phyloP scores from a whole-genome alignment of 2,113 vertebrate genomes.

The Bujurquina vittata region DNA sequence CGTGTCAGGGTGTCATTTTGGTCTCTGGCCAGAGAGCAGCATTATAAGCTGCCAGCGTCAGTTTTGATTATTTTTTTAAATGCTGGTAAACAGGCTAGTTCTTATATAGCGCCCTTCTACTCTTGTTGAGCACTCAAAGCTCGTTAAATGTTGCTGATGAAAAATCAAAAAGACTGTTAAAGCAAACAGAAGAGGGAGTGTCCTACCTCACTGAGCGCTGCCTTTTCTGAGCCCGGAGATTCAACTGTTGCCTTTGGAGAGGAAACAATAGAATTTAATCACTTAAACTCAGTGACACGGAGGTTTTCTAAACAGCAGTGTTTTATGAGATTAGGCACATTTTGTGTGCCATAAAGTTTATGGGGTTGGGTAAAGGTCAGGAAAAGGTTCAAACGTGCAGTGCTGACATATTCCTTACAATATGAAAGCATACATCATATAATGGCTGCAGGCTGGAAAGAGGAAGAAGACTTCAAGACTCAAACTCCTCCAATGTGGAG shows the following conservation, averaged over 20 bases:
- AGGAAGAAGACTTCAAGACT: background rate
- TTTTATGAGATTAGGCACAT: background rate
- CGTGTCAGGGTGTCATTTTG: too few relatives aligned
- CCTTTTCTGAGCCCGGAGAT: constrained; percentile 6
- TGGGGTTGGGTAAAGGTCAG: background rate
- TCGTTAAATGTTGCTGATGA: background rate
- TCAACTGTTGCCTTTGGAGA: constrained; percentile 1
- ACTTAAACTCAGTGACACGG: background rate
- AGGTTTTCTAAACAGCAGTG: background rate
- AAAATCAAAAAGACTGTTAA: background rate
- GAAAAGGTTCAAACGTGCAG: background rate
- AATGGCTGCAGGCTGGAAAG: background rate
- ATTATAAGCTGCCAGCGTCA: too few relatives aligned
- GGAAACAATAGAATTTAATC: background rate
- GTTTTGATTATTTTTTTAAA: too few relatives aligned
- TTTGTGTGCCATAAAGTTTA: background rate
- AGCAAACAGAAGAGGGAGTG: background rate
- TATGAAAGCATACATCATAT: too few relatives aligned
- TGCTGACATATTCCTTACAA: background rate
- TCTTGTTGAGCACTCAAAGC: too few relatives aligned
- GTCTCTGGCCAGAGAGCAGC: too few relatives aligned
- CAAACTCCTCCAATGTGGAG: background rate
- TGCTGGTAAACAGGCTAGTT: too few relatives aligned
- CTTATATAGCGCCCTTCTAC: too few relatives aligned
- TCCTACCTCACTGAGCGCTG: constrained; percentile 21